Evolutionary conservation across 2,797 vertebrate species (phyloP), one percentile per base, ranked within the genome.

Genomic region (Megalops cyprinoides): DNA sequence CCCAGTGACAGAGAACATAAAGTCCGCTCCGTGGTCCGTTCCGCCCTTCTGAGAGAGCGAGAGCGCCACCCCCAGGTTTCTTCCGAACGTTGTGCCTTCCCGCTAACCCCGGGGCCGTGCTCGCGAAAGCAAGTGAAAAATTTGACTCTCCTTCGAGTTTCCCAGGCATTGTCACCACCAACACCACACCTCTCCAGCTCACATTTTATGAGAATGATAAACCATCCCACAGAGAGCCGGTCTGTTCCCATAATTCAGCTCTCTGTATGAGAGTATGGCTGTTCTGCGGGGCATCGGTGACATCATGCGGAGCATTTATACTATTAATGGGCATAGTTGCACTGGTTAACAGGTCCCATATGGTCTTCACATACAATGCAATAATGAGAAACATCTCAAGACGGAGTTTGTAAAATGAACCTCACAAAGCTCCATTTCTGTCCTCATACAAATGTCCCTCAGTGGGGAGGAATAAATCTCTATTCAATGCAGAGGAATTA

Each of bases 321-420:
- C 62, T 65, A 53, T 60, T 79, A 65, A 85, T 79, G 82, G 82
- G 74, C 80, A 79, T 58, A 78, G 67, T 65, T 80, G 42, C 37
- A 56, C 79, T 80, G 65, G 71, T 80, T 83, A 77, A 62, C 44
- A 48, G 82, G 73, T 75, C 75, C 62, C 60, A 37, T 75, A 81
- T 28, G 60, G 23, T 25, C 79, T 77, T 15, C 20, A 25, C 23
- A 65, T 67, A 69, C 25, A 53, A 75, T 65, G 6, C 88, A 85
- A 89, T 85, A 89, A 74, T 85, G 90, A 88, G 89, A 90, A 85
- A 88, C 89, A 82, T 90, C 87, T 91, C 91, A 93, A 93, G 90
- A 91, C 92, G 89, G 91, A 88, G 62, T 44, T 56, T 15, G 53
- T 56, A 56, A 56, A 56, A 56, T 14, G 23, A 20, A 1, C 53